Percentiles rank a stretch among this genome's conserved stretches.
These are phyloP conservation scores for Propithecus deckenii DNA, from an alignment of 2,797 vertebrate genomes.

Conservation along the genomic window DNA sequence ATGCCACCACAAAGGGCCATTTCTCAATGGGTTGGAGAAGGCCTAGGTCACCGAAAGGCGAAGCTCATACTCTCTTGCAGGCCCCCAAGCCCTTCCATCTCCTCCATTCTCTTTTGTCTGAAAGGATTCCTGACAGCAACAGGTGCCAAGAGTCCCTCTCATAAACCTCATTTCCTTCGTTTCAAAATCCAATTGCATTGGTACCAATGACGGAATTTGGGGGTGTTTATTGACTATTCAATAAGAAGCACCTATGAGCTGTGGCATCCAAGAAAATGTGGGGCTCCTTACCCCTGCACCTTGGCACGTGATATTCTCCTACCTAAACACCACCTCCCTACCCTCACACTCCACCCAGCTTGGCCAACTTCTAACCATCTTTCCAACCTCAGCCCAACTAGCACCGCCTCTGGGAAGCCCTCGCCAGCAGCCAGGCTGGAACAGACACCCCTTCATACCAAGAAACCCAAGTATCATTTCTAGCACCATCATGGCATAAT, in stretches of 20 bases:
- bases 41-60: neutral
- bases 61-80: accelerated
- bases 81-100: neutral
- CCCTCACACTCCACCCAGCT: too few species aligned
- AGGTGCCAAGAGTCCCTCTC: neutral
- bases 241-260: neutral
- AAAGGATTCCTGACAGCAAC: neutral
- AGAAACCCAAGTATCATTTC: neutral
- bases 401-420: neutral
- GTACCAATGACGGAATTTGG: neutral
- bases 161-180: neutral
- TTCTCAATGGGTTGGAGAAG: neutral
- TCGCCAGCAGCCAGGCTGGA: neutral
- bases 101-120: neutral
- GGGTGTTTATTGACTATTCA: neutral
- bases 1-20: neutral
- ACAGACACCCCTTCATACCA: neutral
- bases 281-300: neutral
- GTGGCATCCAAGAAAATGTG: neutral
- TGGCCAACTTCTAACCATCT: neutral
- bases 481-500: neutral
- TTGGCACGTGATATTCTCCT: neutral
- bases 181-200: neutral
- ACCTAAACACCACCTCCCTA: neutral
- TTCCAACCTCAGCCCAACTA: neutral